phyloP scores from a whole-genome alignment of 1,140 invertebrate species.

The Micrasema minimum region DNA sequence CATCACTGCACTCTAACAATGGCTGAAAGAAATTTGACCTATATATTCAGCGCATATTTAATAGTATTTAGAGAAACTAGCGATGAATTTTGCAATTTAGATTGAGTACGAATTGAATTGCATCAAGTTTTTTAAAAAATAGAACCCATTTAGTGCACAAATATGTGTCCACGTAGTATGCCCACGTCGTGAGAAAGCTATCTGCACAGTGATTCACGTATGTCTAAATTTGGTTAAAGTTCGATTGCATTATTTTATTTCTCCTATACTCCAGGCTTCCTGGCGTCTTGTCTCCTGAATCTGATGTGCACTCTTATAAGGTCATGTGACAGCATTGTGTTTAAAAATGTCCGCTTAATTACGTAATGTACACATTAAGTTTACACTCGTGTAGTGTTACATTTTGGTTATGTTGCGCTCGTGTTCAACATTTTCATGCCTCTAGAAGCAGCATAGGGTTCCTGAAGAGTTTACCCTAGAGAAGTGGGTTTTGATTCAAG shows the following conservation, averaged over 20 bases:
- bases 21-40: conserved; percentile 48
- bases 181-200: conserved; percentile 43
- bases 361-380: conserved; percentile 52
- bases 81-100: conserved; percentile 18
- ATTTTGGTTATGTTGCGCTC: conserved; percentile 44
- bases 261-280: conserved; percentile 9
- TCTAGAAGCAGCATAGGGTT: not conserved
- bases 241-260: conserved; percentile 31
- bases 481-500: conserved; percentile 10
- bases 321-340: conserved; percentile 48
- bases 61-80: conserved; percentile 18
- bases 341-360: conserved; percentile 51
- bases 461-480: not conserved
- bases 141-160: conserved; percentile 19
- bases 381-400: conserved; percentile 47
- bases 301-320: conserved; percentile 41
- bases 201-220: conserved; percentile 43
- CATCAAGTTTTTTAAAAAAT: not conserved
- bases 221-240: conserved; percentile 47
- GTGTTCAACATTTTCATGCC: conserved; percentile 26
- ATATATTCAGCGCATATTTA: conserved; percentile 41
- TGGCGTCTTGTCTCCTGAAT: conserved; percentile 5
- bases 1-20: conserved; percentile 38
- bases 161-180: conserved; percentile 48
- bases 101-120: conserved; percentile 3